phyloP scores from a whole-genome alignment of 2,113 vertebrate species.

The Larimichthys crocea region DNA sequence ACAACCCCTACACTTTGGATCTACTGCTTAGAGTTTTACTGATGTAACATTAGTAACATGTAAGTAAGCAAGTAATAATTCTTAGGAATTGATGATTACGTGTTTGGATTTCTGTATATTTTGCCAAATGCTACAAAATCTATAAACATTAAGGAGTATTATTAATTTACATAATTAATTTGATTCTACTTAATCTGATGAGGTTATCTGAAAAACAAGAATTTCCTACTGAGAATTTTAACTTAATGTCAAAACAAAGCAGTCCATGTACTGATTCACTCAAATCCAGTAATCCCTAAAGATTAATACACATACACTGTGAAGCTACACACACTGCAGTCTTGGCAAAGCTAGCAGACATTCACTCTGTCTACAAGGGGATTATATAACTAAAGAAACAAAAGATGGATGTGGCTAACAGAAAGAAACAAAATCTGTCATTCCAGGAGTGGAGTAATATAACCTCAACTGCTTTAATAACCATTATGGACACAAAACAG shows the following conservation, averaged over 20 bases:
- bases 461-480: slow-evolving; percentile 50
- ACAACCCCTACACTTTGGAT: too few relatives aligned
- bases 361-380: slow-evolving; percentile 28
- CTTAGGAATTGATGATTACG: too few relatives aligned
- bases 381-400: slow-evolving; percentile 64
- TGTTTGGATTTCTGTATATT: too few relatives aligned
- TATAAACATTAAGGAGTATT: too few relatives aligned
- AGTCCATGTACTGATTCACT: not conserved
- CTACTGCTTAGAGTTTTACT: too few relatives aligned
- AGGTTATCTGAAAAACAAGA: too few relatives aligned
- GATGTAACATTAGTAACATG: too few relatives aligned
- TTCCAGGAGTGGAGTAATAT: slow-evolving; percentile 16
- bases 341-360: not conserved
- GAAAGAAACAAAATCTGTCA: slow-evolving; percentile 23
- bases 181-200: not conserved
- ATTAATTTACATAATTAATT: not conserved
- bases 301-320: slow-evolving; percentile 2
- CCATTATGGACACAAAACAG: slow-evolving; percentile 29
- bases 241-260: slow-evolving; percentile 12
- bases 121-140: too few relatives aligned
- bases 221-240: not conserved
- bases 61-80: too few relatives aligned
- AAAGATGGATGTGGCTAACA: slow-evolving; percentile 42
- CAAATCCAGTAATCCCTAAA: not conserved
- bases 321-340: not conserved